A percentile compares a stretch with the other conserved stretches of the same genome.
Conservation (phyloP, 2,797 vertebrate species). For the Enteromius fasciolatus region DNA sequence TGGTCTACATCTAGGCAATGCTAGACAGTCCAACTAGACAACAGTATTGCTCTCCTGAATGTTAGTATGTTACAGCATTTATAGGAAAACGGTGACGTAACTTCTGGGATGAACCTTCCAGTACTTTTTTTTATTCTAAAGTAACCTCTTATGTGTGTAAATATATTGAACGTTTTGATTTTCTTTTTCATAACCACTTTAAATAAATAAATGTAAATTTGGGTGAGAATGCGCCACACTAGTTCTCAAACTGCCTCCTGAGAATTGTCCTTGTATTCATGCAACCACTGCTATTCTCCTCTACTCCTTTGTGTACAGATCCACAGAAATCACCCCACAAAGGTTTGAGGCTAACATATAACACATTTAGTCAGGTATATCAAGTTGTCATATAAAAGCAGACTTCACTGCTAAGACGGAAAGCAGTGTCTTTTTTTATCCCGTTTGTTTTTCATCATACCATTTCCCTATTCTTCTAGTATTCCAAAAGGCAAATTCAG, state of each 20-base stretch:
- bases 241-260: not conserved
- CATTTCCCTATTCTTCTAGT: constrained; percentile 52
- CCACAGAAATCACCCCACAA: constrained; percentile 31
- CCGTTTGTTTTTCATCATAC: constrained; percentile 60
- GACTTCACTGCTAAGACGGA: constrained; percentile 42
- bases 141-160: not conserved
- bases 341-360: constrained; percentile 49
- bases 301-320: constrained; percentile 7
- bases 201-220: not conserved
- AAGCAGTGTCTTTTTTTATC: constrained; percentile 50
- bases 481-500: constrained; percentile 54
- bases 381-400: constrained; percentile 55
- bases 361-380: constrained; percentile 54
- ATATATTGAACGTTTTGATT: not conserved
- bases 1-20: not conserved
- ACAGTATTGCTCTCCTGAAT: not conserved
- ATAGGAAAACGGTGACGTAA: not conserved
- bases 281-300: not conserved
- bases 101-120: not conserved
- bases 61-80: not conserved
- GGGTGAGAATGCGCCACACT: not conserved
- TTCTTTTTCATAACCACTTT: not conserved
- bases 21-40: not conserved
- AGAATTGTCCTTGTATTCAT: constrained; percentile 31
- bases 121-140: not conserved